These are phyloP conservation scores for Gambusia holbrooki DNA, from an alignment of 2,113 vertebrate species.

Conservation along the genomic window DNA sequence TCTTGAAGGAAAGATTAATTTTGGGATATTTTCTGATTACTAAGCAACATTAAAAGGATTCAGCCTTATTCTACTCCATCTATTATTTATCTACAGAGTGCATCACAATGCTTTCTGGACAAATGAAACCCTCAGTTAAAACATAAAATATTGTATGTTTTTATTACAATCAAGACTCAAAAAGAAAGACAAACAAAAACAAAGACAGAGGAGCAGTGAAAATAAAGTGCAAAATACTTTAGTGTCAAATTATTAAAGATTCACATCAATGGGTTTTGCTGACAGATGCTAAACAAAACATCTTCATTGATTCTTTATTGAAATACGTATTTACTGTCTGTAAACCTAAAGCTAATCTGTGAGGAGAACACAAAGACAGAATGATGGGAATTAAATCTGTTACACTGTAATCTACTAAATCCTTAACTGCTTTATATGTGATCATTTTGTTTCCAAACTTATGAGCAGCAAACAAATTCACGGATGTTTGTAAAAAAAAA, in stretches of 20 bases:
- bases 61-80: background rate
- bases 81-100: background rate
- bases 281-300: constrained; percentile 14
- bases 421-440: background rate
- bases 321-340: background rate
- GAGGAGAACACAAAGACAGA: constrained; percentile 9
- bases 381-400: constrained; percentile 6
- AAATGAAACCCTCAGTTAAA: constrained; percentile 10
- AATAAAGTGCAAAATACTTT: constrained; percentile 75
- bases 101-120: background rate
- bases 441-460: background rate
- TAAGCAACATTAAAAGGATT: background rate
- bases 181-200: constrained; percentile 38
- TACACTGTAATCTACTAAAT: background rate
- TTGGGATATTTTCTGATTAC: no score
- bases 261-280: constrained; percentile 22
- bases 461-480: background rate
- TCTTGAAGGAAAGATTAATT: no score
- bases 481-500: background rate
- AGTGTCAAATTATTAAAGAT: constrained; percentile 38
- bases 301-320: constrained; percentile 23
- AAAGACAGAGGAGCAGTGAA: constrained; percentile 43
- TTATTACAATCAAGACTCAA: constrained; percentile 19
- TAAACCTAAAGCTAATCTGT: constrained; percentile 10
- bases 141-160: constrained; percentile 53